Evolutionary conservation across 2,797 vertebrate genomes (phyloP).

Genomic region (Enteromius fasciolatus): DNA sequence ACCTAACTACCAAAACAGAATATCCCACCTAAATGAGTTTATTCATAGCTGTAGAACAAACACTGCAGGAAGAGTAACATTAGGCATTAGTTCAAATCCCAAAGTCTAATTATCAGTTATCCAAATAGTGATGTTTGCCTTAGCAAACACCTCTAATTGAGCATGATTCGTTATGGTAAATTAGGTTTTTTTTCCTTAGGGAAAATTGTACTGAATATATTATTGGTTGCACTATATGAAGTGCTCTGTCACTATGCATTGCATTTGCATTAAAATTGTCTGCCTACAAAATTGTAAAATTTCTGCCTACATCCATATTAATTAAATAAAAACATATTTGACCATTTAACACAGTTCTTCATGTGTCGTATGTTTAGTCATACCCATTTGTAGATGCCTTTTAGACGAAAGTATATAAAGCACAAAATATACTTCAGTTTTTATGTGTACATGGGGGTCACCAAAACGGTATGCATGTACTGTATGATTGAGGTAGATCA

Average conservation of each 20-base stretch:
- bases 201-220: neutral
- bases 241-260: too few species aligned
- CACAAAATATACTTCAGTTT: neutral
- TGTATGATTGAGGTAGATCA: neutral
- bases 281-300: too few species aligned
- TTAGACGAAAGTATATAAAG: neutral
- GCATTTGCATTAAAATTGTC: too few species aligned
- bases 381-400: neutral
- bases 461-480: neutral
- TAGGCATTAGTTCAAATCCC: slow-evolving; percentile 1
- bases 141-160: slow-evolving; percentile 9
- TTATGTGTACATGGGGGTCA: neutral
- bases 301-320: neutral
- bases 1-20: neutral
- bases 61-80: neutral
- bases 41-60: neutral
- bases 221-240: neutral
- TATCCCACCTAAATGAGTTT: neutral
- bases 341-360: neutral
- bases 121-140: neutral
- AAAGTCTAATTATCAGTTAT: neutral
- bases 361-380: neutral
- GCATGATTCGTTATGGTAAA: neutral
- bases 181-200: neutral
- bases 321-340: neutral